Evolutionary conservation across 37 sponge, comb jelly and placozoan genomes (phyloP).

Genomic region (Bolinopsis microptera): DNA sequence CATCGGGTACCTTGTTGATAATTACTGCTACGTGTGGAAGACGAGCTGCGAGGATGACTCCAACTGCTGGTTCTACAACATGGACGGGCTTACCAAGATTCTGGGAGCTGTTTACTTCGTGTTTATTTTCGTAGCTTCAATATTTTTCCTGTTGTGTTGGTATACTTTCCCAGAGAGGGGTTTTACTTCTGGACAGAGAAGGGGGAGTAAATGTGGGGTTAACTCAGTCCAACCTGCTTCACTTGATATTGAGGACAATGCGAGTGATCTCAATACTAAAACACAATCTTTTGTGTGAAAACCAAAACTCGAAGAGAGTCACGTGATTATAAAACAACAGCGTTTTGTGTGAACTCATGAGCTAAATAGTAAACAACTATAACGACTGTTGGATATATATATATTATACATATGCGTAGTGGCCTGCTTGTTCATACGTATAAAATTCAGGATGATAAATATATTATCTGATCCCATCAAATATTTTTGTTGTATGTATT

Average conservation of each 20-base stretch:
- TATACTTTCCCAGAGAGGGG: background rate
- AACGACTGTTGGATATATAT: no score
- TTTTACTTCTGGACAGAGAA: background rate
- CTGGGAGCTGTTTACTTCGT: background rate
- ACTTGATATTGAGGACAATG: background rate
- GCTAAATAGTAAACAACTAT: no score
- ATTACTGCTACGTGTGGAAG: background rate
- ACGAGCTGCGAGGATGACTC: slow-evolving; percentile 5
- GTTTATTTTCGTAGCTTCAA: background rate
- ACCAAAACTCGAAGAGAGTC: no score
- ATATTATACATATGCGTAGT: no score
- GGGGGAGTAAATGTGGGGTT: background rate
- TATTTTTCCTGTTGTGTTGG: background rate
- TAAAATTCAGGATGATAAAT: no score
- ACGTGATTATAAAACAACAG: no score
- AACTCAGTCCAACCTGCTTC: background rate
- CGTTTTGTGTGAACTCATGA: no score
- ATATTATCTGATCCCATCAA: no score
- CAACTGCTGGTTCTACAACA: slow-evolving; percentile 23
- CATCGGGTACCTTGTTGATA: background rate
- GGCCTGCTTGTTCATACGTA: no score
- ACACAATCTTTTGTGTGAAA: background rate
- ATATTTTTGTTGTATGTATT: no score
- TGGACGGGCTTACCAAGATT: background rate
- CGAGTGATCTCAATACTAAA: background rate